Evolutionary conservation across 1,140 invertebrate species (phyloP), one percentile per base, ranked within the genome.

Genomic region (Drosophila bocqueti): DNA sequence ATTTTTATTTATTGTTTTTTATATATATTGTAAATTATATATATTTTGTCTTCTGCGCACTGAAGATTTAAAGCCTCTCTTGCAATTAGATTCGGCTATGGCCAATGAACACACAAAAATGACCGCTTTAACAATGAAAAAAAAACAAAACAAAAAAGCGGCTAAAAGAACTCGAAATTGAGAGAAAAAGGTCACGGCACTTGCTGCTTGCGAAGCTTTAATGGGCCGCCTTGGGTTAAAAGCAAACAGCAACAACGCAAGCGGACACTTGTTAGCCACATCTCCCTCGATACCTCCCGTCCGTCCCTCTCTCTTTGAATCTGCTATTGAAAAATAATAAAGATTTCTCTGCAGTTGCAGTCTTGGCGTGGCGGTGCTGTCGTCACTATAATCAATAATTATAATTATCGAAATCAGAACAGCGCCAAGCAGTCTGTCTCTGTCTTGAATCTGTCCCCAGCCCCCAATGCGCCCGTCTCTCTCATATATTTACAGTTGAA

Each of bases 141-240:
- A 26, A 59, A 29, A 61, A 71, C 29, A 76, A 47, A 45, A 60
- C 8, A 65, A 66, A 65, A 31, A 66, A n/a, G 31, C 55, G 64
- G 46, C 67, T 69, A 52, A 50, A 71, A 73, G 83, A 86, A 83
- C 83, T 69, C 76, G 69, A 84, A 87, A 83, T 81, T 72, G 72
- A 83, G 83, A 63, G 80, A 72, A 87, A 87, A 87, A 87, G 84
- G 84, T 87, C 84, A 87, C 87, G 84, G 81, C 81, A 87, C 77
- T 84, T 90, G 84, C 83, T 71, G 83, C 68, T 71, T 47, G 59
- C 72, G 55, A 71, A 78, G 75, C 64, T 71, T 87, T 89, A 89
- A 87, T 87, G 77, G 81, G 73, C 84, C 84, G 84, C 84, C 84
- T 81, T 83, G 75, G 76, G 83, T 59, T 29, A 40, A 55, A 55